A percentile compares a stretch with the other conserved stretches of the same genome.
Evolutionary conservation across 2,797 vertebrate species (phyloP).

Genomic region (Lycodopsis pacificus): DNA sequence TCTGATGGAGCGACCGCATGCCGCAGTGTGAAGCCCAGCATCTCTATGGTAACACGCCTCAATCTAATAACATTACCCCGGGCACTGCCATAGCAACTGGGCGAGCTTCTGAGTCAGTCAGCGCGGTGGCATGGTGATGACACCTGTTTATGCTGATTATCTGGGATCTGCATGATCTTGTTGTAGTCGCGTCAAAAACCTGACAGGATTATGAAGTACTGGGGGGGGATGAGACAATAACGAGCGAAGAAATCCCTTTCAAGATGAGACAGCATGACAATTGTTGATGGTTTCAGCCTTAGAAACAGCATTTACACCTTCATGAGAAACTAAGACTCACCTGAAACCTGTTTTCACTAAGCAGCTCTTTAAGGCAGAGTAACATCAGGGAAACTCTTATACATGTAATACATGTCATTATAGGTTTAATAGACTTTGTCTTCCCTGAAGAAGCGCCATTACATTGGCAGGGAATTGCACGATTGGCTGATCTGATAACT

Average conservation of each 20-base stretch:
- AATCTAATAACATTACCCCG: conserved; percentile 71
- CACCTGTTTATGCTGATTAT: conserved; percentile 62
- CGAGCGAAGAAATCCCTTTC: not conserved
- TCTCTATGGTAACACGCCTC: conserved; percentile 82
- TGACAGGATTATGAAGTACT: conserved; percentile 47
- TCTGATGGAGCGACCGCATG: conserved; percentile 49
- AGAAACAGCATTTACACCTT: not conserved
- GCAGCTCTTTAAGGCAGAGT: conserved; percentile 2
- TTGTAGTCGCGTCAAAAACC: conserved; percentile 44
- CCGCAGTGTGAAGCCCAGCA: conserved; percentile 55
- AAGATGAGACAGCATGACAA: not conserved
- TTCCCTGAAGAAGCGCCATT: not conserved
- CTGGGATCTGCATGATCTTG: conserved; percentile 11
- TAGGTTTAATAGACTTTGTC: not conserved
- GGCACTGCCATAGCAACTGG: conserved; percentile 77
- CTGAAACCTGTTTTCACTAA: not conserved
- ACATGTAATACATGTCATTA: not conserved
- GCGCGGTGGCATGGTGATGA: conserved; percentile 48
- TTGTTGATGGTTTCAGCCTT: not conserved
- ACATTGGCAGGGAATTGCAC: not conserved
- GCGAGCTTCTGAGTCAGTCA: conserved; percentile 66
- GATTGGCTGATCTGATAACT: not conserved
- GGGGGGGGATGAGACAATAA: not conserved
- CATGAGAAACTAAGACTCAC: not conserved
- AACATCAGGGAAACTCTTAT: not conserved